Base-by-base conservation (phyloP, 2,113 vertebrate genomes). In the Merops nubicus region DNA sequence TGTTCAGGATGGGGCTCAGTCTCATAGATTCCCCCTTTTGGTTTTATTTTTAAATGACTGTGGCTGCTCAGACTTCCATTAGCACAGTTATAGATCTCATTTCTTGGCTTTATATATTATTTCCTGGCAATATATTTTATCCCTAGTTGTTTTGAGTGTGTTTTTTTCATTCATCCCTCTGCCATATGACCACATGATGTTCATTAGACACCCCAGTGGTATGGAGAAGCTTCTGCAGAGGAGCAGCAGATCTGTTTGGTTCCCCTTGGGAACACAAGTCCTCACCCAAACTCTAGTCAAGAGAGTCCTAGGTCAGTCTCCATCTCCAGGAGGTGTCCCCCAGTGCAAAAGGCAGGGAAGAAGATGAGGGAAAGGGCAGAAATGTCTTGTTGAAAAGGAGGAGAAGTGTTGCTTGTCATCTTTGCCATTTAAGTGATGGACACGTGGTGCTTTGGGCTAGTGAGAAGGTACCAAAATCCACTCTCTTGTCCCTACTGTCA, bases 371-470 rank as follows among this genome's bases (percentile, higher is more conserved):
- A 68, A 74, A 79, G 3, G n/a, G 16, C 56, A 11, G 47, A 18
- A 42, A 73, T 11, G 18, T 73, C 22, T 67, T n/a, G 19, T 20
- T 11, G 22, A 68, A 43, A 77, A 5, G 26, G 18, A 36, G 53
- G 34, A 60, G 6, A 36, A 73, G 13, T 48, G 20, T 29, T 67
- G 12, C 26, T 34, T 2, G 4, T 43, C 17, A 67, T 9, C 19
- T 68, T 56, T 62, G 19, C 4, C 21, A 28, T 60, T 59, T 34
- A 60, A 18, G 6, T 70, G 42, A 34, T 70, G 42, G 33, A 43
- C 1, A 0, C 2, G 5, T 9, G 42, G 42, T 51, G 11, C 6
- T 16, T 64, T 76, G 29, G 11, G 16, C 15, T 63, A 56, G 20
- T 11, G 40, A 80, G 15, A 33, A 57, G 7, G 5, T 50, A 69